Evolutionary conservation across 2,888 invertebrate species (phyloP), one percentile per base, ranked within the genome.

Genomic region (Hypselothyrea guttata): DNA sequence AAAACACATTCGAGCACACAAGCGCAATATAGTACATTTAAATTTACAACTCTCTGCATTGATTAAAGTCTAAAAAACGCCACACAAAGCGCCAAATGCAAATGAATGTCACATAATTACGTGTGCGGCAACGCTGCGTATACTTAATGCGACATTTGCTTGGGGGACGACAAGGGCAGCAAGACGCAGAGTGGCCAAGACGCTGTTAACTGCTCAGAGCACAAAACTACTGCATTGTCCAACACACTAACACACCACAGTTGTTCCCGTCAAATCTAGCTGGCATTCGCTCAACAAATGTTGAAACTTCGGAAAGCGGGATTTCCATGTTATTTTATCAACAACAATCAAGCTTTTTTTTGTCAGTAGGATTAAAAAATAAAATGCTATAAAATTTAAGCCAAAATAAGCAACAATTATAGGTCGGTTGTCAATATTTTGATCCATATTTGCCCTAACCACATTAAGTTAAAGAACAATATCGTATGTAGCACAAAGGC

Each of bases 91-190:
- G 33, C 47, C 42, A 59, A 75, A 85, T 82, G 77, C 61, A 82
- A 82, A 84, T 79, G 71, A 67, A 66, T 74, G 63, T 84, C 77
- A 60, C 75, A 71, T 82, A 78, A 81, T 84, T 71, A 35, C 45
- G 30, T 30, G 18, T 35, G 38, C 55, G 38, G 40, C 53, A 49
- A 75, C 64, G 46, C 44, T 68, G 86, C 82, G 85, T 77, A 86
- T 84, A 77, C 86, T 73, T 74, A 66, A 60, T 74, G 28, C 34
- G 22, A 35, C 60, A 77, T 75, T 84, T 76, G 74, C 77, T 73
- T 78, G 51, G 40, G 41, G 33, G 42, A 56, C 35, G 35, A 30
- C 46, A 5, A 38, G 58, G 27, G 44, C 28, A 51, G 61, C n/a
- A 48, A 54, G 53, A 35, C 13, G 4, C 47, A 31, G n/a, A 31